Percentiles rank a stretch among this genome's conserved stretches.
These are phyloP conservation scores for Amyelois transitella DNA, from an alignment of 1,140 invertebrate species.

Conservation along the genomic window DNA sequence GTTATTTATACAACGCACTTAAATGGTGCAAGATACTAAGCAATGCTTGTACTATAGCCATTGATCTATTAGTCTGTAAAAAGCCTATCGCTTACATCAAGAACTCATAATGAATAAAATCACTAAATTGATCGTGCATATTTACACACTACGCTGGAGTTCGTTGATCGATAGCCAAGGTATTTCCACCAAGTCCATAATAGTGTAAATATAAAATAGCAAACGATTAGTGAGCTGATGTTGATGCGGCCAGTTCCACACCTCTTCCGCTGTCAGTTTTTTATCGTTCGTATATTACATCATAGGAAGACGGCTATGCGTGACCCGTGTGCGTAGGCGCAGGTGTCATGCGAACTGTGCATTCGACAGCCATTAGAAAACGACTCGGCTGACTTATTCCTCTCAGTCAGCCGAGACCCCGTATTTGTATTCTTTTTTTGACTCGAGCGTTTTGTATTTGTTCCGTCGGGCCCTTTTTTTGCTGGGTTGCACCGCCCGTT, in stretches of 20 bases:
- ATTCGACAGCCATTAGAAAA: slow-evolving; percentile 36
- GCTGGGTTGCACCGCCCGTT: slow-evolving; percentile 54
- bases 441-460: slow-evolving; percentile 63
- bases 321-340: slow-evolving; percentile 58
- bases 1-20: background rate
- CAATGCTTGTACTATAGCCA: background rate
- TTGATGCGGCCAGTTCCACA: slow-evolving; percentile 38
- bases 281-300: slow-evolving; percentile 55
- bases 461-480: slow-evolving; percentile 68
- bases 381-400: slow-evolving; percentile 43
- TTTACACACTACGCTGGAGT: background rate
- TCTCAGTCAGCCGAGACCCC: slow-evolving; percentile 51
- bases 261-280: slow-evolving; percentile 55
- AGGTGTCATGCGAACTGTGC: slow-evolving; percentile 58
- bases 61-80: no score
- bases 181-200: slow-evolving; percentile 5
- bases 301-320: slow-evolving; percentile 41
- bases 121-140: no score
- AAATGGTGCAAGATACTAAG: background rate
- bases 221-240: slow-evolving; percentile 37
- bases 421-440: slow-evolving; percentile 55
- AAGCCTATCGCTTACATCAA: no score
- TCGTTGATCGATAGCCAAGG: background rate
- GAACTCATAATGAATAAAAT: no score
- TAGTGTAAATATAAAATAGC: slow-evolving; percentile 25